Evolutionary conservation across 2,113 vertebrate genomes (phyloP), one percentile per base, ranked within the genome.

Genomic region (Perca fluviatilis): DNA sequence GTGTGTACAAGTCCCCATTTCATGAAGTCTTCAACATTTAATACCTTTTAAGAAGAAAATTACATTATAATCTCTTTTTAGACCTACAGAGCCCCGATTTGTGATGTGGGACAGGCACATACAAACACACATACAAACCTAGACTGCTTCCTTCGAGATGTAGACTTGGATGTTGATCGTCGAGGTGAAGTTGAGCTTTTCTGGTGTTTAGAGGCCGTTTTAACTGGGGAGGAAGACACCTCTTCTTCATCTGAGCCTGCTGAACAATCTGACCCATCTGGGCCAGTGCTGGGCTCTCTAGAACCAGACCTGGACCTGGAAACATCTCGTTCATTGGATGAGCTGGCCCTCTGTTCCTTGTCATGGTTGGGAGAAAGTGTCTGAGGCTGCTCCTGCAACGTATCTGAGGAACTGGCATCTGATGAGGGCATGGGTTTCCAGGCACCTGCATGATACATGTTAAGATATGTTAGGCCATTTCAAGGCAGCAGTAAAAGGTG

Each of bases 151-250:
- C 70, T 93, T 61, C 76, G 88, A 46, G 90, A 88, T 67, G 36
- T 13, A 50, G 93, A 86, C 83, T 94, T 96, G 3, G 95, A 93
- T 30, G 79, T 75, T 13, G 93, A 93, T 54, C 88, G 74, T 14
- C 90, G 86, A 46, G 94, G 88, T 5, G 93, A 91, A 66, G 72
- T 71, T 63, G 95, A 95, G 56, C 89, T 69, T 95, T 95, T 47
- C 77, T 84, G 80, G 56, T 69, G 76, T 82, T 88, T 71, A 60
- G 88, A 62, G 40, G 19, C 51, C 1, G 61, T 62, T 89, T 93
- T 86, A 36, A 89, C 78, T 6, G 83, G 90, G 51, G 83, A 77
- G 6, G 83, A n/a, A 43, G 82, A 69, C n/a, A 77, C 84, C 14
- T 78, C 87, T 64, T 91, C 90, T 76, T 88, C 83, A 50, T 80